phyloP scores from a whole-genome alignment of 1,140 invertebrate species.

The Drosophila kurseongensis region DNA sequence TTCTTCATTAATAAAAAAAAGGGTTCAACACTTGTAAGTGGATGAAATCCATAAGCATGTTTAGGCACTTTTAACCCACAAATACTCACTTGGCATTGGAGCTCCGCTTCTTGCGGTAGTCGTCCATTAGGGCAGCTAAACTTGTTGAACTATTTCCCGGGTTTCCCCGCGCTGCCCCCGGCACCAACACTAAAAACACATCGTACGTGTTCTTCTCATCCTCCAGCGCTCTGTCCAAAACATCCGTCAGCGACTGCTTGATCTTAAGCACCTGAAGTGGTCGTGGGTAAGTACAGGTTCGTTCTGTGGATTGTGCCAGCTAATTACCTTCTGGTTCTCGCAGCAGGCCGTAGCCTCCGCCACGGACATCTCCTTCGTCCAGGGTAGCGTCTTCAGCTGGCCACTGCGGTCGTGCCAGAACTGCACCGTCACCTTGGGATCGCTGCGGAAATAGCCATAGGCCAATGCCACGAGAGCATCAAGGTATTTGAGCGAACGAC shows the following conservation, averaged over 20 bases:
- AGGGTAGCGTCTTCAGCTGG: constrained; percentile 46
- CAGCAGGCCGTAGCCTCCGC: constrained; percentile 59
- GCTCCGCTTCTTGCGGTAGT: constrained; percentile 68
- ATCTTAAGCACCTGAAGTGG: constrained; percentile 45
- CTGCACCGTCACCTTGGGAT: constrained; percentile 54
- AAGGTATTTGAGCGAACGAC: constrained; percentile 50
- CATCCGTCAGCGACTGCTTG: constrained; percentile 52
- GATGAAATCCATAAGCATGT: no score
- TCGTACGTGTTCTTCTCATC: constrained; percentile 51
- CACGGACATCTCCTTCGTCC: constrained; percentile 50
- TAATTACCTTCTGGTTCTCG: constrained; percentile 32
- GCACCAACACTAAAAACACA: constrained; percentile 74
- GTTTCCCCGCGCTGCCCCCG: constrained; percentile 69
- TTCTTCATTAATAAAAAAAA: no score
- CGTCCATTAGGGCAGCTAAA: constrained; percentile 46
- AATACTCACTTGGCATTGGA: constrained; percentile 66
- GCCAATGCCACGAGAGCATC: constrained; percentile 71
- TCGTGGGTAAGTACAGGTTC: neutral
- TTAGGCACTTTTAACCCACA: no score
- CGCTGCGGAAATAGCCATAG: constrained; percentile 70
- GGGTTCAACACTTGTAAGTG: no score
- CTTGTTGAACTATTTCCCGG: constrained; percentile 46
- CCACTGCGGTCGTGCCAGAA: constrained; percentile 61
- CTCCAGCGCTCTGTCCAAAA: constrained; percentile 49
- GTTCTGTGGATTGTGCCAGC: accelerated